phyloP scores from a whole-genome alignment of 2,797 vertebrate genomes.

The Botia almorhae region DNA sequence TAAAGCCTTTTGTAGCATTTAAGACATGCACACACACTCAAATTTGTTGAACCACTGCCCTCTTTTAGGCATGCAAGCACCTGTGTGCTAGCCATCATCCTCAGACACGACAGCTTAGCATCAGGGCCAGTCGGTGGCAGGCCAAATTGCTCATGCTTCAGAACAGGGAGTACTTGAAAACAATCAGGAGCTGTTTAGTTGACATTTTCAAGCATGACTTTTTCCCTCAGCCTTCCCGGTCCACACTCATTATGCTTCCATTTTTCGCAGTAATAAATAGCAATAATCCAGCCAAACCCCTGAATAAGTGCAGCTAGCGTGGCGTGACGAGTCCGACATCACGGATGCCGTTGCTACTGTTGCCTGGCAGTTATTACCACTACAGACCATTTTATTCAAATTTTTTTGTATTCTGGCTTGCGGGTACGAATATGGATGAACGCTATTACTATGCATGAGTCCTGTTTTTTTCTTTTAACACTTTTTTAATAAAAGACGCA shows the following conservation, averaged over 20 bases:
- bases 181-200: conserved; percentile 77
- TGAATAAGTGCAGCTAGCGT: conserved; percentile 72
- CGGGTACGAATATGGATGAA: conserved; percentile 79
- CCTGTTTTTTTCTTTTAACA: conserved; percentile 56
- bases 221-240: conserved; percentile 63
- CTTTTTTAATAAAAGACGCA: conserved; percentile 57
- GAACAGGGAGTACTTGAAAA: conserved; percentile 76
- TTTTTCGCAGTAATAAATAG: conserved; percentile 82
- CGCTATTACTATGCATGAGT: conserved; percentile 82
- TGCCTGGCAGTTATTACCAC: conserved; percentile 79
- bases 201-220: conserved; percentile 84
- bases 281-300: conserved; percentile 74
- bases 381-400: conserved; percentile 81
- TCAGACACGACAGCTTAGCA: conserved; percentile 69
- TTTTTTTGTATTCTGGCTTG: conserved; percentile 75
- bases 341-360: conserved; percentile 69
- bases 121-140: conserved; percentile 70
- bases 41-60: conserved; percentile 72
- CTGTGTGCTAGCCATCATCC: conserved; percentile 75
- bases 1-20: conserved; percentile 15
- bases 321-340: conserved; percentile 73
- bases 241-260: conserved; percentile 73
- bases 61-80: conserved; percentile 67
- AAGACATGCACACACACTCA: neutral
- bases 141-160: conserved; percentile 71